Percentiles rank a stretch among this genome's conserved stretches.
Evolutionary conservation across 2,113 vertebrate species (phyloP).

Genomic region (Actenoides lindsayi): DNA sequence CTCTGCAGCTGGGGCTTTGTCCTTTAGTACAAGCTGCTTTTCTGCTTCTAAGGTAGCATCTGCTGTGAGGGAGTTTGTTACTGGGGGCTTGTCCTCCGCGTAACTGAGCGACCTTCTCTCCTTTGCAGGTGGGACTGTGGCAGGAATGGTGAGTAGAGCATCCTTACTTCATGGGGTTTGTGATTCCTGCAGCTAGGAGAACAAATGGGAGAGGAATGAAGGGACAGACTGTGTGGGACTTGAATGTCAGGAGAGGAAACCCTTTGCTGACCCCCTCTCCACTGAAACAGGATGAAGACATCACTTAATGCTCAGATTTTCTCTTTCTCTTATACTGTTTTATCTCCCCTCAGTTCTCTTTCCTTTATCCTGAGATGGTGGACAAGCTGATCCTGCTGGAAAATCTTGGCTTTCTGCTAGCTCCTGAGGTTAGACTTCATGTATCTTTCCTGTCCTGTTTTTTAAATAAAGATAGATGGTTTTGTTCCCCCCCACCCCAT

Average conservation of each 20-base stretch:
- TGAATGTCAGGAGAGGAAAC: not conserved
- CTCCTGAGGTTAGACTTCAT: constrained; percentile 49
- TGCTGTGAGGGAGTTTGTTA: not conserved
- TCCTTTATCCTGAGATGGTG: constrained; percentile 90
- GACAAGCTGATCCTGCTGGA: constrained; percentile 87
- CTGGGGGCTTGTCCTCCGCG: not conserved
- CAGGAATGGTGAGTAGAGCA: constrained; percentile 77
- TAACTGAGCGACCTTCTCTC: not conserved
- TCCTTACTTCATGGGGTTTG: not conserved
- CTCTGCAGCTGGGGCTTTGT: not conserved
- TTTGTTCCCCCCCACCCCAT: not conserved
- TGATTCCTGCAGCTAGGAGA: not conserved
- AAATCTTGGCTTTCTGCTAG: constrained; percentile 75
- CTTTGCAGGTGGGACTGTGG: constrained; percentile 82
- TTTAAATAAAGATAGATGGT: not conserved
- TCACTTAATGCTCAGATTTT: not conserved
- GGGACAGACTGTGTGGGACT: not conserved
- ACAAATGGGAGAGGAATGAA: not conserved
- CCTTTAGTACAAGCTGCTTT: not conserved
- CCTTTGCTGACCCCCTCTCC: not conserved
- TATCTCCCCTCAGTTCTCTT: constrained; percentile 79
- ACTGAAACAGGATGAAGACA: not conserved
- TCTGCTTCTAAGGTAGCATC: not conserved
- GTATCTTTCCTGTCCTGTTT: not conserved
- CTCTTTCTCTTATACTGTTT: not conserved